Percentiles rank a stretch among this genome's conserved stretches.
Evolutionary conservation across 53 echinoderm and acorn worm genomes (phyloP).

Genomic region (Patiria pectinifera): DNA sequence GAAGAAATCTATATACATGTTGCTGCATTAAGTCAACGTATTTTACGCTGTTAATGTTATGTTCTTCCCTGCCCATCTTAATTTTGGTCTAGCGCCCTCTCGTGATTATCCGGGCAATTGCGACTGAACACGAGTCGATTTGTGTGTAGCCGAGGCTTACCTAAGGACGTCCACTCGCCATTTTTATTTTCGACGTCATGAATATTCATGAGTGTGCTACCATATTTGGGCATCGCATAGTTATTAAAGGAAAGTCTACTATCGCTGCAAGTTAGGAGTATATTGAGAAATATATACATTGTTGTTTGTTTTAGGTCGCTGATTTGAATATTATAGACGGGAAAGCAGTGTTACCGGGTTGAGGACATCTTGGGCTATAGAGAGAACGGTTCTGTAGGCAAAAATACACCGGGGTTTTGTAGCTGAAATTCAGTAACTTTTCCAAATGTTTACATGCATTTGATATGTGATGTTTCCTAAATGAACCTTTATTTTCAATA

Average conservation of each 20-base stretch:
- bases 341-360: background rate
- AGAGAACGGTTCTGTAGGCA: slow-evolving; percentile 21
- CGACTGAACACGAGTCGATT: too few relatives aligned
- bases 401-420: background rate
- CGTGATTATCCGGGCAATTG: background rate
- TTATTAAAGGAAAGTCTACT: background rate
- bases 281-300: background rate
- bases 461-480: too few relatives aligned
- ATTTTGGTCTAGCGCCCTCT: slow-evolving; percentile 17
- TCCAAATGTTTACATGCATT: too few relatives aligned
- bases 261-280: background rate
- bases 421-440: background rate
- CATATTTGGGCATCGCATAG: slow-evolving; percentile 17
- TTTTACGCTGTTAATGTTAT: too few relatives aligned
- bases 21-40: too few relatives aligned
- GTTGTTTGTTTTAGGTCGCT: slow-evolving; percentile 21
- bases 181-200: slow-evolving; percentile 19
- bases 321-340: background rate
- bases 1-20: too few relatives aligned
- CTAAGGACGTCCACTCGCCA: slow-evolving; percentile 26
- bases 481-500: too few relatives aligned
- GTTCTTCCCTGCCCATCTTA: too few relatives aligned
- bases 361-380: slow-evolving; percentile 22
- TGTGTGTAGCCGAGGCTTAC: slow-evolving; percentile 6
- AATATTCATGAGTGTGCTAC: slow-evolving; percentile 31